Percentiles rank a stretch among this genome's conserved stretches.
phyloP scores from a whole-genome alignment of 2,113 vertebrate species.

The Tylochromis polylepis region DNA sequence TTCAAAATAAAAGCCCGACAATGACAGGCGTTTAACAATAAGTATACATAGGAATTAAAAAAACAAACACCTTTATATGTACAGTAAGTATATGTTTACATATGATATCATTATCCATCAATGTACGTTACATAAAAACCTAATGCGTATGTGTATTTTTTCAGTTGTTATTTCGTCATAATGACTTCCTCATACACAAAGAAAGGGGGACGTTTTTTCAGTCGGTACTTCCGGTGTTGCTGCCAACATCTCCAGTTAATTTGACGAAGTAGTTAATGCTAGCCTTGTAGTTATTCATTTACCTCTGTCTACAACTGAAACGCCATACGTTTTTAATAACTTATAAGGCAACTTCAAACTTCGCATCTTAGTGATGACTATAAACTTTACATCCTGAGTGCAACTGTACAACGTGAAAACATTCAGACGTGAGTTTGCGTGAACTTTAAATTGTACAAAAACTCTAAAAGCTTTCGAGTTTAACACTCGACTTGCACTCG shows the following conservation, averaged over 20 bases:
- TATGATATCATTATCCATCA: neutral
- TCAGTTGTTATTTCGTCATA: neutral
- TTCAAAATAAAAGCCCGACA: slow-evolving; percentile 30
- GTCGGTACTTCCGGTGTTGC: neutral
- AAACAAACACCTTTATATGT: neutral
- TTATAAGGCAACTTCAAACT: neutral
- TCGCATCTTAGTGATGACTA: neutral
- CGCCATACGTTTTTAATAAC: neutral
- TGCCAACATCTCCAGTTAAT: neutral
- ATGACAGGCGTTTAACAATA: neutral
- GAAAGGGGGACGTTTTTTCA: too few relatives aligned
- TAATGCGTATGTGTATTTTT: neutral
- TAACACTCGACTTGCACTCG: neutral
- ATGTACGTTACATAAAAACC: neutral
- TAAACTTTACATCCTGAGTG: neutral
- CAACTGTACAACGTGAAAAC: neutral
- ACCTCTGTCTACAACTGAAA: neutral
- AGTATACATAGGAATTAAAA: neutral
- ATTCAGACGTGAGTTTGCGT: neutral
- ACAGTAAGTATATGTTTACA: neutral
- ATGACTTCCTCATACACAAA: neutral
- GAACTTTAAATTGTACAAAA: neutral
- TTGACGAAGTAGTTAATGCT: neutral
- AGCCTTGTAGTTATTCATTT: slow-evolving; percentile 12
- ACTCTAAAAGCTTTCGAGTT: neutral